Percentiles rank a stretch among this genome's conserved stretches.
These are phyloP conservation scores for Butorides virescens DNA, from an alignment of 2,113 vertebrate genomes.

Conservation along the genomic window DNA sequence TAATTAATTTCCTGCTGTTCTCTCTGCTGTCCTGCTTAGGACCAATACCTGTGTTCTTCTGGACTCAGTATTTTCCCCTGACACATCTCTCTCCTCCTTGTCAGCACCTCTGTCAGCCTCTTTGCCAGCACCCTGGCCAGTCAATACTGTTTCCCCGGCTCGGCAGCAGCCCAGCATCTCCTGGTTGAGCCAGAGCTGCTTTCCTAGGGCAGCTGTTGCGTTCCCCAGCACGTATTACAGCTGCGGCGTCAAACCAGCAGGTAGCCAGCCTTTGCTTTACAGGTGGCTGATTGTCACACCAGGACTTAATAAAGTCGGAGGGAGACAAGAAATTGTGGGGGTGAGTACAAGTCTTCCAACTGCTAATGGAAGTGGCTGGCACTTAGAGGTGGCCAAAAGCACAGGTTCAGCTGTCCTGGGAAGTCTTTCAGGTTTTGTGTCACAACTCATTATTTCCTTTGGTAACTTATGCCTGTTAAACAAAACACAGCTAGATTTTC, in stretches of 20 bases:
- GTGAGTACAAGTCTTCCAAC: background rate
- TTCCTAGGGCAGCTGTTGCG: background rate
- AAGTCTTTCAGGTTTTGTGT: background rate
- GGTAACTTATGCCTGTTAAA: background rate
- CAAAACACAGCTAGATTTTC: background rate
- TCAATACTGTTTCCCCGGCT: background rate
- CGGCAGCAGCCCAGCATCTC: background rate
- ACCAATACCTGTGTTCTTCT: background rate
- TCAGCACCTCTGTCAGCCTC: background rate
- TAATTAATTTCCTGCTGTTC: background rate
- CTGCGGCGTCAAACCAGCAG: background rate
- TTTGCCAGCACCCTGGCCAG: background rate
- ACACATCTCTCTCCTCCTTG: background rate
- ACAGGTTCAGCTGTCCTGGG: background rate
- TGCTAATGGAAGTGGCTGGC: slow-evolving; percentile 17
- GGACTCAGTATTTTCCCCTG: background rate
- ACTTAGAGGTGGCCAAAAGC: background rate
- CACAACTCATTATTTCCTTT: background rate
- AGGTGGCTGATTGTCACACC: background rate
- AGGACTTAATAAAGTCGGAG: background rate
- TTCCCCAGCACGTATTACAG: background rate
- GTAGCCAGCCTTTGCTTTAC: background rate
- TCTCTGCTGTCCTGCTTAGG: background rate
- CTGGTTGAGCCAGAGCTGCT: background rate
- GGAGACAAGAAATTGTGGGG: background rate